Base-by-base conservation (phyloP, 2,797 vertebrate genomes). In the Sebastes elongatus region DNA sequence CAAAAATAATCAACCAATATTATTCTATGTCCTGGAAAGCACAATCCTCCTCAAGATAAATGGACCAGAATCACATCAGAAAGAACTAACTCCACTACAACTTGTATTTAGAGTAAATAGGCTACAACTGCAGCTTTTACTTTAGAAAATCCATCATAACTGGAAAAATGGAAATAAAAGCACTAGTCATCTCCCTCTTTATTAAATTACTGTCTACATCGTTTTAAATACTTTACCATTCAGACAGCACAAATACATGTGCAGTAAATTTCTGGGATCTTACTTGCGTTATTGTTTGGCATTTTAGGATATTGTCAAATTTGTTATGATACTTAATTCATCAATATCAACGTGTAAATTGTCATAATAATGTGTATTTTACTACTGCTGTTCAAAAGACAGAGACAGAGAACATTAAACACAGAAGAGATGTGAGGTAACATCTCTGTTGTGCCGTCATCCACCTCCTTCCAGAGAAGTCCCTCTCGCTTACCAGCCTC, bases 401-500 rank as follows among this genome's bases (percentile, higher is more conserved):
- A 16, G 11, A 77, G 16, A 78, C 27, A 23, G 1, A 67, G 35
- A 27, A 75, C 68, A 80, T 60, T 33, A 10, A 61, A 81, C 67
- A 76, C 23, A 60, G 53, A 42, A 35, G 74, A 72, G 73, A 84
- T 10, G 42, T 33, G 79, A 83, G 57, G 71, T 22, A 33, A 71
- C 70, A 87, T 85, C 78, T 80, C 82, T 85, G 83, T 20, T 64
- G 81, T 28, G 78, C 35, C 7, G 78, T 83, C 88, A 86, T 92
- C 91, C 90, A 71, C 73, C 86, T 86, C 84, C 74, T 80, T 89
- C 87, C 89, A 88, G 62, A 84, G 71, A 88, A 90, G 93, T 94
- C 90, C 84, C 81, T 80, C 77, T 93, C 65, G 89, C 95, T 96
- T 96, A 96, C 96, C 95, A 92, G 93, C 89, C 84, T 88, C 42